A percentile compares a stretch with the other conserved stretches of the same genome.
These are phyloP conservation scores for Penaeus indicus DNA, from an alignment of 1,140 invertebrate genomes.

Conservation along the genomic window DNA sequence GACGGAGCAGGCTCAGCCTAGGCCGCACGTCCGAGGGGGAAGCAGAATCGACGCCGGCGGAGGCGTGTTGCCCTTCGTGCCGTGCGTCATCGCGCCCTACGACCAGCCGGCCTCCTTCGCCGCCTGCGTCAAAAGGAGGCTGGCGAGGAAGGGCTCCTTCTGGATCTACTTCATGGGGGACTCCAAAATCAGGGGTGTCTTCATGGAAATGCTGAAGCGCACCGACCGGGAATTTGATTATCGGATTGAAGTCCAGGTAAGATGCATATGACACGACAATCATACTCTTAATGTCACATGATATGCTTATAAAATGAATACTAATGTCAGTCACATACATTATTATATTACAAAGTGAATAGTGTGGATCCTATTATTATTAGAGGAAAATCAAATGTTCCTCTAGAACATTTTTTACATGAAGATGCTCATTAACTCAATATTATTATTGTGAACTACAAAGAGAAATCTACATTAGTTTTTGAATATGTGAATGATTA, in stretches of 20 bases:
- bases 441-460: no score
- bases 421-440: no score
- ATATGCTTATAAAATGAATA: no score
- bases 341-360: no score
- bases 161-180: conserved; percentile 48
- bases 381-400: no score
- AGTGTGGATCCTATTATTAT: no score
- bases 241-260: conserved; percentile 27
- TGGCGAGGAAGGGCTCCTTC: not conserved
- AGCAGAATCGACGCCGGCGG: conserved; percentile 43
- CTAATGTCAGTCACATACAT: no score
- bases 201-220: conserved; percentile 34
- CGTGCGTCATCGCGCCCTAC: conserved; percentile 44
- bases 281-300: no score
- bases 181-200: conserved; percentile 38
- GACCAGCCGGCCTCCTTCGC: conserved; percentile 25
- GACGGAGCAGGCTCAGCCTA: not conserved
- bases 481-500: no score
- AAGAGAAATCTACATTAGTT: no score
- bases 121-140: conserved; percentile 42
- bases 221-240: conserved; percentile 18
- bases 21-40: not conserved
- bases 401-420: no score
- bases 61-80: conserved; percentile 46
- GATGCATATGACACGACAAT: not conserved